A percentile compares a stretch with the other conserved stretches of the same genome.
Conservation (phyloP, 2,797 vertebrate genomes). For the Thaleichthys pacificus region DNA sequence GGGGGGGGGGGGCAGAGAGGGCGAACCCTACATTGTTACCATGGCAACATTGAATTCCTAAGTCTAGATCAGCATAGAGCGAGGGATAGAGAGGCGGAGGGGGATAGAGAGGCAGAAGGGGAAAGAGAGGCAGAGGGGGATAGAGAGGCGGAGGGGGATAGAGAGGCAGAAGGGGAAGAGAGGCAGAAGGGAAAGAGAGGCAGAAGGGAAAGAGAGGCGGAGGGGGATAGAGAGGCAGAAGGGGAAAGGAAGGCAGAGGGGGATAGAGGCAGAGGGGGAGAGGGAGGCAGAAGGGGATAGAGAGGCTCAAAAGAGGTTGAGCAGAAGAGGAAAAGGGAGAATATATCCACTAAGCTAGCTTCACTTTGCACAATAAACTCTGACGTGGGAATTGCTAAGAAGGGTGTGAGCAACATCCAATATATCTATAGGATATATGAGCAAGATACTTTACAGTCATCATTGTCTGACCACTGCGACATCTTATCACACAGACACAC, state of each 20-base stretch:
- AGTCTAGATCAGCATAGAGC: slow-evolving; percentile 76
- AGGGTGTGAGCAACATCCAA: too few relatives aligned
- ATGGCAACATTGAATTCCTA: slow-evolving; percentile 80
- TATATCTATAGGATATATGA: not conserved
- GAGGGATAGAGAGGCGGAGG: slow-evolving; percentile 1
- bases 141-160: not conserved
- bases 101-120: too few relatives aligned
- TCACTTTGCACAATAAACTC: slow-evolving; percentile 39
- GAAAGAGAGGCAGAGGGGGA: too few relatives aligned
- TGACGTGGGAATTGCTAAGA: slow-evolving; percentile 5
- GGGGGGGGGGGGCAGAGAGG: slow-evolving; percentile 48
- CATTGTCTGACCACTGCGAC: slow-evolving; percentile 42
- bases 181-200: not conserved
- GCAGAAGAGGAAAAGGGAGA: slow-evolving; percentile 40
- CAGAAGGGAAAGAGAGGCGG: not conserved
- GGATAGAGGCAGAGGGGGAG: slow-evolving; percentile 4
- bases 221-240: not conserved
- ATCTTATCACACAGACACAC: slow-evolving; percentile 35
- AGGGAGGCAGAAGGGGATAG: slow-evolving; percentile 1
- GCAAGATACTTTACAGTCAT: slow-evolving; percentile 25
- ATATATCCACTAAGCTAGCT: slow-evolving; percentile 43
- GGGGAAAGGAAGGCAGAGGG: not conserved
- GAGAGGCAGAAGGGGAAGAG: slow-evolving; percentile 29
- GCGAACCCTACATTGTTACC: slow-evolving; percentile 76
- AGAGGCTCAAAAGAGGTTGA: slow-evolving; percentile 27